Base-by-base conservation (phyloP, 2,888 invertebrate species). In the Ophion costatus region DNA sequence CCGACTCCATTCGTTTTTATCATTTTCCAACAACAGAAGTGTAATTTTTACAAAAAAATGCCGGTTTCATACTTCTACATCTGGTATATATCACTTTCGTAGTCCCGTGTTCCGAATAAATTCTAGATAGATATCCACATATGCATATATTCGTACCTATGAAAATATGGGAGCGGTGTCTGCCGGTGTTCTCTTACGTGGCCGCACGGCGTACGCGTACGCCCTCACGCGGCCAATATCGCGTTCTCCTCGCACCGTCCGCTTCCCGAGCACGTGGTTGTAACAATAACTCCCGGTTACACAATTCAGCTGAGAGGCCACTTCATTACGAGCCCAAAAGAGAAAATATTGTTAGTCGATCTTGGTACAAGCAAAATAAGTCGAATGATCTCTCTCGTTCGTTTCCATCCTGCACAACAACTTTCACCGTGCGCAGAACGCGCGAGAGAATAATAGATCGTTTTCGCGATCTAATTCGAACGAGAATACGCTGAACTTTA, bases 191-290 rank as follows among this genome's bases (percentile, higher is more conserved):
- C 14, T 59, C 20, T 59, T 20, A 59, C 59, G 59, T 59, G 59
- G 59, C 59, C 22, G 59, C 59, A 22, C 20, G 22, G 1, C 7
- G 59, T 59, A n/a, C 59, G 59, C 22, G 59, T 9, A 59, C 59
- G 59, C 59, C 59, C 59, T 59, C 59, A 20, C 59, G 22, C 22
- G 59, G 59, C 59, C 20, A 59, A 59, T 22, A 59, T 59, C 20
- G 59, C 10, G 22, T 59, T 59, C 17, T 5, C 20, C 20, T 17
- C 20, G 10, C 38, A 38, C 38, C 22, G 59, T 9, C 59, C 20
- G 17, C 6, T 22, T 9, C 59, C 5, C 59, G 59, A 59, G 59
- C 59, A 59, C 59, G 20, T 59, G 59, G 59, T 22, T 59, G 59
- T 59, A 59, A 14, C 14, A 51, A 51, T 51, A 11, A 17, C 51